phyloP scores from a whole-genome alignment of 2,113 vertebrate species.

The Daboia siamensis region DNA sequence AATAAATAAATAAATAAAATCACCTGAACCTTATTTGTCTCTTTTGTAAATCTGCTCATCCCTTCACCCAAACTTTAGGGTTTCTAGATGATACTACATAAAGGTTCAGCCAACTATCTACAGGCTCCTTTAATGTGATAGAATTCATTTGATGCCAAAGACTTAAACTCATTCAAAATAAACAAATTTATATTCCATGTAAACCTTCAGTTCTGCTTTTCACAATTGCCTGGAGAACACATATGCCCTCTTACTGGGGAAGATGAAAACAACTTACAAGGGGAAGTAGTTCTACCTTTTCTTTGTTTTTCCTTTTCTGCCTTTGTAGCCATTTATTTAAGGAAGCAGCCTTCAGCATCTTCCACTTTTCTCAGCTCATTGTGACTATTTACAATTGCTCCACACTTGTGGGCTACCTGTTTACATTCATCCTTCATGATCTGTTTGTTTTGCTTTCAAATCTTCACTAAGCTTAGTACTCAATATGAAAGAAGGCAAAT shows the following conservation, averaged over 20 bases:
- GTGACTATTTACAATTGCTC: neutral
- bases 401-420: neutral
- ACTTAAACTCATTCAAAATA: neutral
- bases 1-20: no score
- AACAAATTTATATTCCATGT: neutral
- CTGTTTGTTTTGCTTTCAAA: neutral
- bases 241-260: neutral
- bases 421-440: neutral
- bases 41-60: neutral
- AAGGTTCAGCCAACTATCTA: neutral
- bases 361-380: neutral
- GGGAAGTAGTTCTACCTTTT: neutral
- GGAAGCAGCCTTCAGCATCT: neutral
- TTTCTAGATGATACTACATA: neutral
- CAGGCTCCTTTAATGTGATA: neutral
- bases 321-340: neutral
- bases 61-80: neutral
- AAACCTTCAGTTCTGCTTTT: neutral
- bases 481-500: neutral
- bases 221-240: neutral
- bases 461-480: neutral
- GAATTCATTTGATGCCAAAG: neutral
- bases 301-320: neutral
- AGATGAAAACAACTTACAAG: neutral
- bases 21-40: neutral